A percentile compares a stretch with the other conserved stretches of the same genome.
Evolutionary conservation across 2,113 vertebrate genomes (phyloP).

Genomic region (Zapus hudsonius): DNA sequence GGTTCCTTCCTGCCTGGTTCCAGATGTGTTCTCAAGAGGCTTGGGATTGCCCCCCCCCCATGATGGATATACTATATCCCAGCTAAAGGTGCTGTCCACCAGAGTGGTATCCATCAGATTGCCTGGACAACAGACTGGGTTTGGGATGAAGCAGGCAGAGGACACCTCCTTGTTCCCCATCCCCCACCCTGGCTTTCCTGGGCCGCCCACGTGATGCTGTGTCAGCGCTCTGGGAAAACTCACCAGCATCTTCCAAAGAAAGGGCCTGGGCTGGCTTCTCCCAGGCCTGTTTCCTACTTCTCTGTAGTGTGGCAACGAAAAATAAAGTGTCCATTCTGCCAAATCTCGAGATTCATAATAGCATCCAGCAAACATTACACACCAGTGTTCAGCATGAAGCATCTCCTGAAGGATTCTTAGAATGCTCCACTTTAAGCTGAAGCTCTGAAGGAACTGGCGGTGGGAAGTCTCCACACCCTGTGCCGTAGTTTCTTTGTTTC

Average conservation of each 20-base stretch:
- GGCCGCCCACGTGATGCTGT: fast-evolving
- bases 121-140: not conserved
- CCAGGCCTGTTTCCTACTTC: too few relatives aligned
- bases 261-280: too few relatives aligned
- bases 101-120: not conserved
- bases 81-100: not conserved
- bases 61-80: not conserved
- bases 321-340: not conserved
- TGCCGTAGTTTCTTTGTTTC: not conserved
- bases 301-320: too few relatives aligned
- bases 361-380: not conserved
- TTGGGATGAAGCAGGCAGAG: not conserved
- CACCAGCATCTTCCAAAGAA: not conserved
- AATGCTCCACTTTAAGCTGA: not conserved
- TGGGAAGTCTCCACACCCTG: not conserved
- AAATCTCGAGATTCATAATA: not conserved
- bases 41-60: not conserved
- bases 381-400: not conserved
- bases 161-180: not conserved
- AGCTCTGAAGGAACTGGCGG: not conserved
- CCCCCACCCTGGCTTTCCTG: not conserved
- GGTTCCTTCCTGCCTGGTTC: not conserved
- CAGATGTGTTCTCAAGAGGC: not conserved
- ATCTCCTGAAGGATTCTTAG: not conserved
- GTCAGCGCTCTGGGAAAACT: not conserved